These are phyloP conservation scores for Hirundichthys speculiger DNA, from an alignment of 2,113 vertebrate species.

Conservation along the genomic window DNA sequence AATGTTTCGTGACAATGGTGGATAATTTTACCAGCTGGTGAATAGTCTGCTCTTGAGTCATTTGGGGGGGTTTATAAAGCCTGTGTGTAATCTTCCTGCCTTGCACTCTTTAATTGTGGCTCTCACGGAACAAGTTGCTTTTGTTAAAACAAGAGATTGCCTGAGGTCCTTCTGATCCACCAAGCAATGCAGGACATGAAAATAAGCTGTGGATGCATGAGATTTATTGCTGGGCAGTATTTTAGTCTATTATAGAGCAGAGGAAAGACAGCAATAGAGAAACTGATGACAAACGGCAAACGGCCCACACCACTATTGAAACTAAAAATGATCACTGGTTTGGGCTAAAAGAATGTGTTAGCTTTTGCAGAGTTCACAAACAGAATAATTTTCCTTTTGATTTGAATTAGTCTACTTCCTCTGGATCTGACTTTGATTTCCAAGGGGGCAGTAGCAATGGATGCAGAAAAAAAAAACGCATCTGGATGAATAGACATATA, in stretches of 20 bases:
- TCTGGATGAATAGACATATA: no score
- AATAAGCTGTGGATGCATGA: background rate
- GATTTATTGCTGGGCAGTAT: background rate
- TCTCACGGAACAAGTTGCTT: constrained; percentile 72
- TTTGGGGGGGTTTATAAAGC: constrained; percentile 76
- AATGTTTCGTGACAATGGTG: constrained; percentile 65
- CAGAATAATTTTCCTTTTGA: no score
- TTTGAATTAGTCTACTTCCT: no score
- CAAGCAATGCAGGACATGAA: constrained; percentile 12
- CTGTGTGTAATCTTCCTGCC: constrained; percentile 74
- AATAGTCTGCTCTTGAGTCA: constrained; percentile 77
- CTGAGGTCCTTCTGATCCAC: constrained; percentile 43
- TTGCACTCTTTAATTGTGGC: constrained; percentile 69
- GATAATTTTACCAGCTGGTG: constrained; percentile 72
- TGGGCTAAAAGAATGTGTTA: no score
- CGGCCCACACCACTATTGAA: no score
- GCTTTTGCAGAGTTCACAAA: no score
- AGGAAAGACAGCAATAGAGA: background rate
- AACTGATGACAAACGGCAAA: no score
- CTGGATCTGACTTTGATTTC: no score
- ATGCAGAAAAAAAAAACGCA: no score
- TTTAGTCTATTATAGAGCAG: background rate
- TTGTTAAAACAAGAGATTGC: constrained; percentile 58
- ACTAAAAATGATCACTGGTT: no score
- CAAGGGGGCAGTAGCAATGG: no score